Conservation (phyloP, 2,797 vertebrate species). For the Sebastes hubbsi region DNA sequence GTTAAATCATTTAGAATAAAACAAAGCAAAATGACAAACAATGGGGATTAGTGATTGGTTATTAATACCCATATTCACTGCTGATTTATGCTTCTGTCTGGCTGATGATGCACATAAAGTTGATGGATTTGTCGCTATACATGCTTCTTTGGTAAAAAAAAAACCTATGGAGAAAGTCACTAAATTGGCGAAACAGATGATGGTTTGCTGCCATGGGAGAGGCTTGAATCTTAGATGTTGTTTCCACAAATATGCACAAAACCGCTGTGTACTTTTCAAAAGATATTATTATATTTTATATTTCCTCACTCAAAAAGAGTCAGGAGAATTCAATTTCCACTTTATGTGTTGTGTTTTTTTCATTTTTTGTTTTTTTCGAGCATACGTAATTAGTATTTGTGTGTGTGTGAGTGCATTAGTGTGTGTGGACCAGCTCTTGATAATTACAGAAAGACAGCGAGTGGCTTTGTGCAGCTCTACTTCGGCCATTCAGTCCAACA, state of each 20-base stretch:
- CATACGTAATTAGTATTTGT: neutral
- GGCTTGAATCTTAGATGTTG: neutral
- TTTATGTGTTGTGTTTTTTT: neutral
- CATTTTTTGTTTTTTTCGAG: neutral
- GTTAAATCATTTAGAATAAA: neutral
- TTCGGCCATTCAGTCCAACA: conserved; percentile 59
- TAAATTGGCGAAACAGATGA: neutral
- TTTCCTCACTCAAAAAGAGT: neutral
- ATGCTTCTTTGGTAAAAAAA: neutral
- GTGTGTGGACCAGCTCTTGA: conserved; percentile 22
- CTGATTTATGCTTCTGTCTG: neutral
- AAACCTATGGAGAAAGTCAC: neutral
- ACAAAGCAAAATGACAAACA: neutral
- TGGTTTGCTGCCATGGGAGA: neutral
- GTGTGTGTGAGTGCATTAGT: neutral
- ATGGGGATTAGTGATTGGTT: neutral
- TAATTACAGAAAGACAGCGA: conserved; percentile 52
- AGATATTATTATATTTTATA: neutral
- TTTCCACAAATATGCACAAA: neutral
- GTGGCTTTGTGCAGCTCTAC: conserved; percentile 46
- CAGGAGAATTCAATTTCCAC: neutral
- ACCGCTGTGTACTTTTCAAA: neutral
- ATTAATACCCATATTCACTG: neutral
- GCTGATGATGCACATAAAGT: neutral
- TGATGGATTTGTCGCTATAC: neutral